Percentiles rank a stretch among this genome's conserved stretches.
Conservation (phyloP, 2,113 vertebrate species). For the Indri indri region DNA sequence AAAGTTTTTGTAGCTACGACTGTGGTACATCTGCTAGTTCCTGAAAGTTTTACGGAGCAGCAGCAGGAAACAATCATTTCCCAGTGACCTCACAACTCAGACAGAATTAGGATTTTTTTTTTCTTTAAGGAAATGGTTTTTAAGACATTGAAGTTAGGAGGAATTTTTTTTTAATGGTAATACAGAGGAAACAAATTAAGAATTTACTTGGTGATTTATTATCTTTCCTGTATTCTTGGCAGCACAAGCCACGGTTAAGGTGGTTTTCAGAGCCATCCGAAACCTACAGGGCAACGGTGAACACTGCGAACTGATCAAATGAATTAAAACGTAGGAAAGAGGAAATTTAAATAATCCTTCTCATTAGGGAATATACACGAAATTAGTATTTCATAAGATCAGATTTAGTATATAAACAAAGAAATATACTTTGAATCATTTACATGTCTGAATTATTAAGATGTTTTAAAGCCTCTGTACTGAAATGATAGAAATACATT, state of each 20-base stretch:
- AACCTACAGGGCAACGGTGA: neutral
- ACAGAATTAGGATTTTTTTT: constrained; percentile 12
- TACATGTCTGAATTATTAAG: neutral
- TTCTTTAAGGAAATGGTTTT: neutral
- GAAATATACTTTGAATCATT: neutral
- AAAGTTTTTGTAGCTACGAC: neutral
- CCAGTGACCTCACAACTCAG: neutral
- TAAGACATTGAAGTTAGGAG: neutral
- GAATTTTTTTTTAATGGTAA: neutral
- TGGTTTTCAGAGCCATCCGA: neutral
- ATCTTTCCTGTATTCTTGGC: neutral
- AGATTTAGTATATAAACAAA: neutral
- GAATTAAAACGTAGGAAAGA: neutral
- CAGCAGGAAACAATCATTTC: neutral
- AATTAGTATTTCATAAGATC: neutral
- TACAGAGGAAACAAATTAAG: neutral
- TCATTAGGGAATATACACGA: neutral
- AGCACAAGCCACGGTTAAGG: neutral
- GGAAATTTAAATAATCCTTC: neutral
- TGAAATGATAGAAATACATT: neutral
- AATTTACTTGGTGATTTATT: neutral
- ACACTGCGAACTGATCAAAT: neutral
- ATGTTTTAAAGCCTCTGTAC: neutral
- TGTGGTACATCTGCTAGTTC: neutral
- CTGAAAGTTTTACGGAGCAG: neutral